Evolutionary conservation across 2,888 invertebrate species (phyloP).

Genomic region (Aspidiotus rigidus): DNA sequence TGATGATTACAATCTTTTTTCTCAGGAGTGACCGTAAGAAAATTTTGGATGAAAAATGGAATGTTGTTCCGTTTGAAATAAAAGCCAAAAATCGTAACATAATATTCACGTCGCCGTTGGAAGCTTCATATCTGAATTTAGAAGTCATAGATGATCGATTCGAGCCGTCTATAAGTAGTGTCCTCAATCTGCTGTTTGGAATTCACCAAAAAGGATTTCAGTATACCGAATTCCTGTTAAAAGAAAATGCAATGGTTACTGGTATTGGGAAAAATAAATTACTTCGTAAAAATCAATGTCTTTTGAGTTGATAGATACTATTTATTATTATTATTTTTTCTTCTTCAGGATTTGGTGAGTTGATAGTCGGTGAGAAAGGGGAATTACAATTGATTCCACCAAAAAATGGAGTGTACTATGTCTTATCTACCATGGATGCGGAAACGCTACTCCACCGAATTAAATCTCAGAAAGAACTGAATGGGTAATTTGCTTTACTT

Average conservation of each 20-base stretch:
- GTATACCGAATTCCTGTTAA: constrained; percentile 75
- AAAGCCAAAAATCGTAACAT: constrained; percentile 53
- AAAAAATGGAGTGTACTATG: constrained; percentile 58
- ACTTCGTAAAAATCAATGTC: too few relatives aligned
- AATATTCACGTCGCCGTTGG: constrained; percentile 64
- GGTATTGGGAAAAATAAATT: constrained; percentile 44
- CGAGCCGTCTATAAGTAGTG: constrained; percentile 63
- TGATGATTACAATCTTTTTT: not conserved
- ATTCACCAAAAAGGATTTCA: constrained; percentile 61
- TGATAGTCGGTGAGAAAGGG: constrained; percentile 53
- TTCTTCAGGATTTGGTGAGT: constrained; percentile 59
- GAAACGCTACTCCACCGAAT: constrained; percentile 4
- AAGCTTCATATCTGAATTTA: constrained; percentile 65
- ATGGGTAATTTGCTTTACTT: not conserved
- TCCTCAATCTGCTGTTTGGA: constrained; percentile 70
- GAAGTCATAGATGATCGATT: constrained; percentile 76
- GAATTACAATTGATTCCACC: constrained; percentile 63
- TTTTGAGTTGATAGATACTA: too few relatives aligned
- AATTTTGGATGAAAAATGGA: constrained; percentile 66
- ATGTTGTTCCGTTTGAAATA: constrained; percentile 70
- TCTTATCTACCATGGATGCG: constrained; percentile 62
- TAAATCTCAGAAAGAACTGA: not conserved
- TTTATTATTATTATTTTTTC: constrained; percentile 19
- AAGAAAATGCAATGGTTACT: constrained; percentile 71
- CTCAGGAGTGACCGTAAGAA: constrained; percentile 62